Base-by-base conservation (phyloP, 2,888 invertebrate genomes). In the Lasioglossum marginatum region DNA sequence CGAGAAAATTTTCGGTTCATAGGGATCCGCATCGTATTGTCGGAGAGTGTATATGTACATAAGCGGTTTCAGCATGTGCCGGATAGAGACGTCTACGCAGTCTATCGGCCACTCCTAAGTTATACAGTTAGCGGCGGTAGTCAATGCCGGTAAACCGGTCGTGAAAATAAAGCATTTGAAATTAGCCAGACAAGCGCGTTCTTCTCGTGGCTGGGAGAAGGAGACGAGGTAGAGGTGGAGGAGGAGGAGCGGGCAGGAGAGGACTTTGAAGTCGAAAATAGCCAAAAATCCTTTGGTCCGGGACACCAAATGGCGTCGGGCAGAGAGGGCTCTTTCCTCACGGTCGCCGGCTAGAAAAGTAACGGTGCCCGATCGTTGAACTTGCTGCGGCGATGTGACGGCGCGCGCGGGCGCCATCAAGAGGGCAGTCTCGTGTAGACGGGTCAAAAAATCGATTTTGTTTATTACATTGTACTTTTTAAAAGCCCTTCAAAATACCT, bases 331-430 rank as follows among this genome's bases (percentile, higher is more conserved):
- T 83, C 76, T 60, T 83, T 71, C 52, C 79, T 79, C 82, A 31
- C 40, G 52, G 72, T 34, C 77, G 70, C 1, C 52, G 77, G 80
- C 85, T 89, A 88, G 87, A 90, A 92, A 92, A 90, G 80, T 90
- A 91, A 91, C 90, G 91, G 90, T 90, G 88, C 79, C 79, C 85
- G 91, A 92, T 91, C 92, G 89, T 91, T 92, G 91, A 92, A 90
- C 91, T 87, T 91, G 84, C 81, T 48, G 63, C 0, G 63, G 74
- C 81, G 85, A 87, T 85, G 90, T 68, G 86, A 87, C 87, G 82
- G 76, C 70, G 70, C 70, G 40, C 37, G 37, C 81, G 74, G 79
- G 77, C 48, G 81, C 81, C 83, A 89, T 89, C 86, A 83, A 89
- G 52, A 87, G 80, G 63, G 31, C 57, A 57, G 10, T 57, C 57